Evolutionary conservation across 2,888 invertebrate genomes (phyloP), one percentile per base, ranked within the genome.

Genomic region (Gymnocheta viridis): DNA sequence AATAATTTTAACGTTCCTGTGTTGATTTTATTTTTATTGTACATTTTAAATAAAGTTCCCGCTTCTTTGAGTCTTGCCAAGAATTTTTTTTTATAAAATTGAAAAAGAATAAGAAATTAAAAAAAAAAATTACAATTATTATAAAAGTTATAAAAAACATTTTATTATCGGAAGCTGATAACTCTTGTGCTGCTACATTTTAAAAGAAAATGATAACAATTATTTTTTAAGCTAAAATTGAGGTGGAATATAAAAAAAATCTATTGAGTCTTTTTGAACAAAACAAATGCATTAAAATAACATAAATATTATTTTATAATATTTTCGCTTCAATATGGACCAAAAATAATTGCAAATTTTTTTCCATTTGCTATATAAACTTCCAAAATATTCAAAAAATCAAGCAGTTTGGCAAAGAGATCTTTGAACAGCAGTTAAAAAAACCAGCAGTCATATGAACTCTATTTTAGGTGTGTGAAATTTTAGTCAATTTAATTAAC

Each of bases 371-470:
- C n/a, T 32, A 56, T 56, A 56, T 56, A 56, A 56, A 22, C 9
- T 29, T 0, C 10, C 14, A 35, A 35, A 58, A 19, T 35, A 7
- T 1, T 4, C 0, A 19, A 35, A 29, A 35, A 58, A 3, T 58
- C 19, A 17, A 35, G 12, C 58, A 49, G 49, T 49, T 22, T 41
- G 62, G 41, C 62, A 10, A 24, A 24, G 10, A 19, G 1, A 38
- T 19, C 35, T 60, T 35, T 38, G 6, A 38, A 41, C 4, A 24
- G 2, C n/a, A 41, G 4, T 35, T 0, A 58, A 56, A 19, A 1
- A 29, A 32, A 29, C 17, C 5, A 60, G 51, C 24, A 12, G 12
- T 2, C 73, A 5, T 10, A 87, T 87, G 86, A 84, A 51, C 38
- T 29, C 35, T 4, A 24, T 70, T 70, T 38, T 80, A 9, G 82